phyloP scores from a whole-genome alignment of 2,113 vertebrate genomes.

The Equus przewalskii region DNA sequence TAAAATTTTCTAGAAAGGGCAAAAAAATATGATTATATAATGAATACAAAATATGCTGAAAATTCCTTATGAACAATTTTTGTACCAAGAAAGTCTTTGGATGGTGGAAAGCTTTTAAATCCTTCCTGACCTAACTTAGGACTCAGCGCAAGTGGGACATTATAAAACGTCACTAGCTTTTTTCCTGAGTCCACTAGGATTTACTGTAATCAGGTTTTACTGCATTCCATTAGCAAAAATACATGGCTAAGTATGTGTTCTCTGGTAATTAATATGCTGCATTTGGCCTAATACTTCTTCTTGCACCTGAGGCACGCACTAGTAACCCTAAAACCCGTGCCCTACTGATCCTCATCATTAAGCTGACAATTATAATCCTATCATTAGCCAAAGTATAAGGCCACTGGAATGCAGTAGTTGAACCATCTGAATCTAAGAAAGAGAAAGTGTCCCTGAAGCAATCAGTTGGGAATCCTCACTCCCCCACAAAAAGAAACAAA shows the following conservation, averaged over 20 bases:
- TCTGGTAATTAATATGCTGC: conserved; percentile 32
- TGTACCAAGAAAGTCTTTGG: neutral
- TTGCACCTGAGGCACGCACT: conserved; percentile 1
- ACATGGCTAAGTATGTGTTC: neutral
- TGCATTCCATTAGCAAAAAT: conserved; percentile 62
- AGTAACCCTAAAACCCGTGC: conserved; percentile 61
- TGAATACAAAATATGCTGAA: neutral
- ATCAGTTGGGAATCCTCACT: conserved; percentile 51
- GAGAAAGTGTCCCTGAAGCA: conserved; percentile 15
- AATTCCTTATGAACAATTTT: conserved; percentile 16
- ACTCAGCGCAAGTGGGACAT: conserved; percentile 17
- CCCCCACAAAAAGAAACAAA: conserved; percentile 60
- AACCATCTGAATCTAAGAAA: conserved; percentile 63
- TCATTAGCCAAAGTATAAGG: conserved; percentile 76
- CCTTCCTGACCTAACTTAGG: neutral
- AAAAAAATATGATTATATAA: neutral
- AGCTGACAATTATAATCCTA: conserved; percentile 84
- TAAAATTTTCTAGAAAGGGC: neutral
- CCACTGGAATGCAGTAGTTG: conserved; percentile 66
- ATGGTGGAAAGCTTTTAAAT: neutral
- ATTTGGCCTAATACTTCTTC: conserved; percentile 65
- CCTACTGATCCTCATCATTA: conserved; percentile 77
- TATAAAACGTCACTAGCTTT: conserved; percentile 57
- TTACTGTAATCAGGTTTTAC: conserved; percentile 61
- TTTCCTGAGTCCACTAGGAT: neutral